A percentile compares a stretch with the other conserved stretches of the same genome.
phyloP scores from a whole-genome alignment of 2,113 vertebrate genomes.

The Nannospalax galili region DNA sequence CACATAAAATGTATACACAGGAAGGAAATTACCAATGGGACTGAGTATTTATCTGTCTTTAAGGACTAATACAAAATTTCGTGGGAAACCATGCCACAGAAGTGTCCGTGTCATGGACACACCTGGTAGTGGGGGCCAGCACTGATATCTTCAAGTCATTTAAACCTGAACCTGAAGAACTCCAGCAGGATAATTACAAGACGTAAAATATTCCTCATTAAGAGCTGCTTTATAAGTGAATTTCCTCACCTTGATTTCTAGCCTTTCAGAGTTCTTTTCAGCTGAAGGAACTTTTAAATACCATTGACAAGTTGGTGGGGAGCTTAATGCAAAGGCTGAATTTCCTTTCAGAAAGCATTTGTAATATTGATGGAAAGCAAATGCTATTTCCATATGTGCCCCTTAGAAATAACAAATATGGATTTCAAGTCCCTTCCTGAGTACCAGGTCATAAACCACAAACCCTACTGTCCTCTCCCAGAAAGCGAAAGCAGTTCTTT shows the following conservation, averaged over 20 bases:
- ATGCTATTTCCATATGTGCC: conserved; percentile 5
- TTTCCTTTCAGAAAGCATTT: conserved; percentile 68
- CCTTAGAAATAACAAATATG: conserved; percentile 47
- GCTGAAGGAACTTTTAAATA: conserved; percentile 71
- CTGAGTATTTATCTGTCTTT: background rate
- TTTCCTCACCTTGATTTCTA: conserved; percentile 45
- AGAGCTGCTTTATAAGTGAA: conserved; percentile 42
- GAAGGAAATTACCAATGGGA: conserved; percentile 20
- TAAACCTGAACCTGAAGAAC: conserved; percentile 38
- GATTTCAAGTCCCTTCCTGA: conserved; percentile 21
- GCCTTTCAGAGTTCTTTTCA: conserved; percentile 47
- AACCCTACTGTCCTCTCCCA: background rate
- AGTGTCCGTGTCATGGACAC: background rate
- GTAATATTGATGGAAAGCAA: conserved; percentile 71
- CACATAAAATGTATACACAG: background rate
- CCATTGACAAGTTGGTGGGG: conserved; percentile 57
- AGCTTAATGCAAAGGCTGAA: conserved; percentile 35
- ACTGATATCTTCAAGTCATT: conserved; percentile 3
- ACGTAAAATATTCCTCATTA: conserved; percentile 69
- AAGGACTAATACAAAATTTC: conserved; percentile 36
- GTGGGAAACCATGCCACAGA: background rate
- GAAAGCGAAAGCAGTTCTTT: background rate
- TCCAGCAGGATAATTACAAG: conserved; percentile 65
- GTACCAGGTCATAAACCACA: background rate
- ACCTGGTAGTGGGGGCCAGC: background rate